A percentile compares a stretch with the other conserved stretches of the same genome.
Conservation (phyloP, 2,888 invertebrate genomes). For the Prenolepis imparis region DNA sequence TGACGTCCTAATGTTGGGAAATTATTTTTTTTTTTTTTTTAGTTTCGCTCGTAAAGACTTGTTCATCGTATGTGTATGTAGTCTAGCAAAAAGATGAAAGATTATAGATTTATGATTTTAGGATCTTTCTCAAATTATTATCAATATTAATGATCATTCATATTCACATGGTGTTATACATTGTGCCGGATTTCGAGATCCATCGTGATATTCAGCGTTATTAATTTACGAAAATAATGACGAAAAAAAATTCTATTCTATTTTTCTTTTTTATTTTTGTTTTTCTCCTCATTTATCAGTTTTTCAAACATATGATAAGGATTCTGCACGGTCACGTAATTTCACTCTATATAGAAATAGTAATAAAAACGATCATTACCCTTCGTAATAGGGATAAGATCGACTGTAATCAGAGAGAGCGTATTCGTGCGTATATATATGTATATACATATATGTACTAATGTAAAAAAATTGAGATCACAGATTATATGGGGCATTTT, state of each 20-base stretch:
- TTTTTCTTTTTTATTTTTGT: background rate
- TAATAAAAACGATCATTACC: background rate
- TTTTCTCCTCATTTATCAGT: background rate
- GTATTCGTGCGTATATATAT: background rate
- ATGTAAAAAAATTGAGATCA: conserved; percentile 43
- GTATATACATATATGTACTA: background rate
- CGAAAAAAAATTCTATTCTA: background rate
- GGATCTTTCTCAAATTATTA: background rate
- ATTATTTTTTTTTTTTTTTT: too few species aligned
- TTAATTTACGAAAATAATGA: conserved; percentile 2
- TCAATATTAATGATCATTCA: conserved; percentile 3
- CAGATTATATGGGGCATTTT: conserved; percentile 72
- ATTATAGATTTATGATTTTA: background rate
- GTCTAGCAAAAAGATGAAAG: background rate
- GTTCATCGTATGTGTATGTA: background rate
- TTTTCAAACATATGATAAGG: background rate
- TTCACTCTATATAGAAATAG: background rate
- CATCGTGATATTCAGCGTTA: background rate
- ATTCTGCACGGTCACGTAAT: conserved; percentile 1
- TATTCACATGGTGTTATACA: background rate
- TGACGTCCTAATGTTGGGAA: background rate
- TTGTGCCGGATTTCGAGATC: background rate
- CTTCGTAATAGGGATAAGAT: background rate
- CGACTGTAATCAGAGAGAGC: background rate
- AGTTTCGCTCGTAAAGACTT: background rate